Evolutionary conservation across 2,797 vertebrate genomes (phyloP).

Genomic region (Heliangelus exortis): DNA sequence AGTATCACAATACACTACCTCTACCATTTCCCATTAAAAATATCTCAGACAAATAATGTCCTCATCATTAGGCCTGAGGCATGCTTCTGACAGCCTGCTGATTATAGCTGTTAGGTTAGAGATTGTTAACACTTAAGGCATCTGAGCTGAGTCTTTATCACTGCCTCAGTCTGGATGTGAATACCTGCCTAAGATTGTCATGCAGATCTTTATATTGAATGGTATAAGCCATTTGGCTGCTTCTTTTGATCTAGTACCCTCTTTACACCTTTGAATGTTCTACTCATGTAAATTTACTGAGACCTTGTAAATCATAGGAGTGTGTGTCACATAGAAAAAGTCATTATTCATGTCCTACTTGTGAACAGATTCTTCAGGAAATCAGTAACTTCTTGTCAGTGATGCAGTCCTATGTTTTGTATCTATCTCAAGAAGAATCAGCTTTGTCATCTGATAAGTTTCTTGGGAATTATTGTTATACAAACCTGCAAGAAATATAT

Average conservation of each 20-base stretch:
- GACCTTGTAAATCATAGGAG: background rate
- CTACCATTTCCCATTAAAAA: conserved; percentile 4
- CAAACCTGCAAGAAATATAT: background rate
- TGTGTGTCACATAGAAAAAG: background rate
- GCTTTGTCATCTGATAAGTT: background rate
- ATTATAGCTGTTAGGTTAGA: background rate
- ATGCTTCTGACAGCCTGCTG: background rate
- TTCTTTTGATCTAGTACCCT: background rate
- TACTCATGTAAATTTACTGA: background rate
- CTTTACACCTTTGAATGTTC: background rate
- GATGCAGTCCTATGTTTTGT: background rate
- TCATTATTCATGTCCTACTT: background rate
- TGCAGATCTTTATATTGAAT: background rate
- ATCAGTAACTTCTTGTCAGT: background rate
- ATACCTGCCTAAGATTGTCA: background rate
- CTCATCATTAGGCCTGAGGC: conserved; percentile 3
- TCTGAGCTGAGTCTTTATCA: background rate
- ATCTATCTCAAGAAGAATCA: background rate
- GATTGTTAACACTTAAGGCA: background rate
- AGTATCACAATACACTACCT: conserved; percentile 7
- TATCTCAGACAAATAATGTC: conserved; percentile 24
- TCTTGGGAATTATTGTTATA: background rate
- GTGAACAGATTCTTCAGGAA: background rate
- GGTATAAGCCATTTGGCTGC: background rate
- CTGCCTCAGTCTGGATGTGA: background rate